A percentile compares a stretch with the other conserved stretches of the same genome.
phyloP scores from a whole-genome alignment of 2,797 vertebrate genomes.

The Urophycis tenuis region DNA sequence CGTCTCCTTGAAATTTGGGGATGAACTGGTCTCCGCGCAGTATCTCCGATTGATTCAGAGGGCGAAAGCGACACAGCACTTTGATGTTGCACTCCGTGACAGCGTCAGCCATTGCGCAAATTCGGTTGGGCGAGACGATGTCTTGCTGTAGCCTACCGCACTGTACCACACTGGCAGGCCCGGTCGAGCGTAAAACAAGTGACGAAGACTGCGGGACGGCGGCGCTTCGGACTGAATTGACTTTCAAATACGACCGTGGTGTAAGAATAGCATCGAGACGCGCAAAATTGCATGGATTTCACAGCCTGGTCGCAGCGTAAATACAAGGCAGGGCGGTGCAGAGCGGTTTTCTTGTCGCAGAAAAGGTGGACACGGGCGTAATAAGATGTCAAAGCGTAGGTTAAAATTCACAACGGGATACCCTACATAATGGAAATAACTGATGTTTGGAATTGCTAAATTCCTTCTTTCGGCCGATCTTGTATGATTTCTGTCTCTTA shows the following conservation, averaged over 20 bases:
- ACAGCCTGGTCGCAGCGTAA: background rate
- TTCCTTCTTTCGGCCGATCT: background rate
- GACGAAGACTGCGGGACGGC: slow-evolving; percentile 8
- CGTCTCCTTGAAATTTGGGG: slow-evolving; percentile 85
- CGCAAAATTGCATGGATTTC: slow-evolving; percentile 5
- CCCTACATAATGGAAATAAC: slow-evolving; percentile 55
- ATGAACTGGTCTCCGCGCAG: slow-evolving; percentile 85
- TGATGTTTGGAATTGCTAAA: background rate
- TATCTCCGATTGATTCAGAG: slow-evolving; percentile 87
- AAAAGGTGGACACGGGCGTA: slow-evolving; percentile 28
- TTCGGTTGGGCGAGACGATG: slow-evolving; percentile 36
- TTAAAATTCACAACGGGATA: slow-evolving; percentile 25
- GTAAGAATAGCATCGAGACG: background rate
- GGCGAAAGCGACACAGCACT: slow-evolving; percentile 91
- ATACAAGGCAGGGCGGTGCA: background rate
- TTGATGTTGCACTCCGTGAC: slow-evolving; percentile 90
- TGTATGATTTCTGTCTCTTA: background rate
- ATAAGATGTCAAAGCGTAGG: slow-evolving; percentile 36
- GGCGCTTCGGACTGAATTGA: slow-evolving; percentile 3
- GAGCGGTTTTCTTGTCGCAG: slow-evolving; percentile 59
- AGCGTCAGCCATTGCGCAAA: slow-evolving; percentile 80
- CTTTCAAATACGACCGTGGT: background rate
- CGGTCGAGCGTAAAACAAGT: slow-evolving; percentile 23
- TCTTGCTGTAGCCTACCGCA: slow-evolving; percentile 10
- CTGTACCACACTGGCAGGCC: slow-evolving; percentile 17